These are phyloP conservation scores for Kryptolebias marmoratus DNA, from an alignment of 2,113 vertebrate genomes.

Conservation along the genomic window DNA sequence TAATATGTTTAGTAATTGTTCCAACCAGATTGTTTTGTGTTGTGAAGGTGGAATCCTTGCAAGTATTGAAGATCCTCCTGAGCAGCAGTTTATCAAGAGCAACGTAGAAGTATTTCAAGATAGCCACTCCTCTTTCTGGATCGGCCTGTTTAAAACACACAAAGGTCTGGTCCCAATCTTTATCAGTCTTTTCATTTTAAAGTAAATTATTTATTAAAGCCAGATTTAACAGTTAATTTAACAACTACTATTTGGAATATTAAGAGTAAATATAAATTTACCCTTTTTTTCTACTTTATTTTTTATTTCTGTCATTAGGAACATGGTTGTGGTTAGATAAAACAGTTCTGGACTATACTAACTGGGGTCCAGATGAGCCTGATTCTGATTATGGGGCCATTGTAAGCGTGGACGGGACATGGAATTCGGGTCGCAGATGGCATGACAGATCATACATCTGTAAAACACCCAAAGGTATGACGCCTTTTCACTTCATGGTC, in stretches of 20 bases:
- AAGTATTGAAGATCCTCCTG: constrained; percentile 83
- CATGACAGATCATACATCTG: constrained; percentile 85
- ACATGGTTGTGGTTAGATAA: constrained; percentile 88
- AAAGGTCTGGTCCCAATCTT: constrained; percentile 49
- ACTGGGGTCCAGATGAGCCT: constrained; percentile 85
- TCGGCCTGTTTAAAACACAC: constrained; percentile 71
- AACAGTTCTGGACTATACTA: constrained; percentile 84
- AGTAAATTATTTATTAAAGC: neutral
- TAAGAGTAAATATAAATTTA: neutral
- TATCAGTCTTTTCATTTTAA: neutral
- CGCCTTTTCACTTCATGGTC: neutral
- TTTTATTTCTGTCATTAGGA: constrained; percentile 63
- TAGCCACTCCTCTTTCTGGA: constrained; percentile 64
- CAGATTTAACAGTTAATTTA: neutral
- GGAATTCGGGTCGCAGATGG: constrained; percentile 84
- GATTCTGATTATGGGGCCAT: constrained; percentile 69
- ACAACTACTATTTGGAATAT: neutral
- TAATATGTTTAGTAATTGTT: constrained; percentile 8
- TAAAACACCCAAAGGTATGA: constrained; percentile 90
- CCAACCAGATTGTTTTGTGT: constrained; percentile 52
- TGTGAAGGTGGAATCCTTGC: constrained; percentile 76
- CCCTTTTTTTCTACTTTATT: neutral
- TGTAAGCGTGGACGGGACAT: constrained; percentile 75
- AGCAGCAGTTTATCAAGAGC: constrained; percentile 83
- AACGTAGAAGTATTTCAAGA: constrained; percentile 78